phyloP scores from a whole-genome alignment of 2,888 invertebrate genomes.

The Oasisia sp. region DNA sequence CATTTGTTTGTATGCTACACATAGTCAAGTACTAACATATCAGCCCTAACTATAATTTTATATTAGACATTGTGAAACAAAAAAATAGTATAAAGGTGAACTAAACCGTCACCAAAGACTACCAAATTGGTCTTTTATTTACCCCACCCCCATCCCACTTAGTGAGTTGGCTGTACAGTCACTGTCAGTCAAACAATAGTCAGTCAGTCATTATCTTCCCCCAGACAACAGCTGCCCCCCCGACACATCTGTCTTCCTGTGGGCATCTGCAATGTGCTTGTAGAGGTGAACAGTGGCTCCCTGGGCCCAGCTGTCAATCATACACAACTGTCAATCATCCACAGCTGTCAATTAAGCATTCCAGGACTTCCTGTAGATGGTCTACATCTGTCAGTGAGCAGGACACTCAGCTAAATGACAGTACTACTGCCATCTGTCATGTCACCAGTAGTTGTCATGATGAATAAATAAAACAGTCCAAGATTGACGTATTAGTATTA shows the following conservation, averaged over 20 bases:
- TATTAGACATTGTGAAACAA: too few relatives aligned
- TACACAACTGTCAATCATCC: not conserved
- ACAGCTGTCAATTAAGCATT: constrained; percentile 12
- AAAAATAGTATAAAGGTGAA: not conserved
- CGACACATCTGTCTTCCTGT: not conserved
- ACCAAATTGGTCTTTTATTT: not conserved
- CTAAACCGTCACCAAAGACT: not conserved
- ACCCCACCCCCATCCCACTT: not conserved
- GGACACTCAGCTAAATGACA: not conserved
- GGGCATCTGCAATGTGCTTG: not conserved
- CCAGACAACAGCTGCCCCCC: not conserved
- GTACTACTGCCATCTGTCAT: not conserved
- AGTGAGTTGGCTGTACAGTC: not conserved
- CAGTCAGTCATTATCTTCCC: not conserved
- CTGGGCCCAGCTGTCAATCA: not conserved
- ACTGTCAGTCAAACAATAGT: not conserved
- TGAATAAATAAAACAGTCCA: not conserved
- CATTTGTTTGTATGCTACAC: too few relatives aligned
- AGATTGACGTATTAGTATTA: not conserved
- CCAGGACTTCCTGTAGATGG: not conserved
- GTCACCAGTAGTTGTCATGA: not conserved
- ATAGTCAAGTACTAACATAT: too few relatives aligned
- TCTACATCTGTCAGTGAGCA: not conserved
- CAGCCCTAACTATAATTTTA: too few relatives aligned
- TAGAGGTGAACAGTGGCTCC: not conserved